Percentiles rank a stretch among this genome's conserved stretches.
phyloP scores from a whole-genome alignment of 1,140 invertebrate genomes.

The Drosophila parabipectinata region DNA sequence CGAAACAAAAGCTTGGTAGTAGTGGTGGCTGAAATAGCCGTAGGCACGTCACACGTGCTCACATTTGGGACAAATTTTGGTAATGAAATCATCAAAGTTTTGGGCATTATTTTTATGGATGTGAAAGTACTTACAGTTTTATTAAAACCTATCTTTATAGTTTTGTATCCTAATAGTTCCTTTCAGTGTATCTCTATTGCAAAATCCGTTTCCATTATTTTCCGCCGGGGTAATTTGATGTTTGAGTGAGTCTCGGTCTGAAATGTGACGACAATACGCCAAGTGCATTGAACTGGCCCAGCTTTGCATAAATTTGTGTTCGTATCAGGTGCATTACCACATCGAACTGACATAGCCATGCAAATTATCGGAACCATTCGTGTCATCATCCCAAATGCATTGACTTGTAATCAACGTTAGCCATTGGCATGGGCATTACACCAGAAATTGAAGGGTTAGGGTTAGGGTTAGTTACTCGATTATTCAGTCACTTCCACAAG shows the following conservation, averaged over 20 bases:
- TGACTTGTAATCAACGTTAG: slow-evolving; percentile 1
- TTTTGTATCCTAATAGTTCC: neutral
- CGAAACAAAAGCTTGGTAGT: slow-evolving; percentile 7
- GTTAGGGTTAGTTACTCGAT: slow-evolving; percentile 10
- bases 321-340: slow-evolving; percentile 32
- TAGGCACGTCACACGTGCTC: neutral
- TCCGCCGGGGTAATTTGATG: slow-evolving; percentile 64
- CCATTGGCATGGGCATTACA: neutral
- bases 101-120: neutral
- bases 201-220: slow-evolving; percentile 37
- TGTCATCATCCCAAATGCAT: slow-evolving; percentile 6
- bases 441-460: slow-evolving; percentile 6
- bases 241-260: slow-evolving; percentile 23
- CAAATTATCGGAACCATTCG: slow-evolving; percentile 14
- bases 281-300: slow-evolving; percentile 68
- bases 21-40: slow-evolving; percentile 3
- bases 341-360: slow-evolving; percentile 26
- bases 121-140: neutral
- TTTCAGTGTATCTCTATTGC: too few species aligned
- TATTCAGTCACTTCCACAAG: slow-evolving; percentile 17
- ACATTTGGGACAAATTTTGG: neutral
- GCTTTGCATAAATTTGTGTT: slow-evolving; percentile 62
- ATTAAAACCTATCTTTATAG: neutral
- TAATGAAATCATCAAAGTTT: too few species aligned
- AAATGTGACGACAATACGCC: slow-evolving; percentile 52